A percentile compares a stretch with the other conserved stretches of the same genome.
Conservation (phyloP, 2,888 invertebrate genomes). For the Pristionchus entomophagus region DNA sequence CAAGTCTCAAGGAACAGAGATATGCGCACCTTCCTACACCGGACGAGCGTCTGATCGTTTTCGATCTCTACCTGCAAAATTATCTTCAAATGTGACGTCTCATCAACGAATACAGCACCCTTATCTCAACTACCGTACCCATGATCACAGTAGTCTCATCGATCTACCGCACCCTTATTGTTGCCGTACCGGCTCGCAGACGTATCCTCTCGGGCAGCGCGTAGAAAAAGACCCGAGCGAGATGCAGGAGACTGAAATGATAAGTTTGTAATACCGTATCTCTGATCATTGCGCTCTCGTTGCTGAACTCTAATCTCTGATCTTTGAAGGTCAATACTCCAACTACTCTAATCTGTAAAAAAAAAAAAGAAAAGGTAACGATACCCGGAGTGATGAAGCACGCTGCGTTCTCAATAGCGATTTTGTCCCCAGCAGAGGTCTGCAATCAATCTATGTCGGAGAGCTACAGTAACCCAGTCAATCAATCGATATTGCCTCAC, state of each 20-base stretch:
- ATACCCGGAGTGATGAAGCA: not conserved
- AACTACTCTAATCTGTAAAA: no score
- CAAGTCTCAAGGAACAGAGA: not conserved
- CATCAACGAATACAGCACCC: not conserved
- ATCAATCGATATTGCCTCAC: not conserved
- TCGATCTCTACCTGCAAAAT: not conserved
- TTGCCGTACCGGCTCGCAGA: not conserved
- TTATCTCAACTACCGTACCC: not conserved
- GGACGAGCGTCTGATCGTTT: not conserved
- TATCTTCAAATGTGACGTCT: not conserved
- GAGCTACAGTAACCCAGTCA: no score
- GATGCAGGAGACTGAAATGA: constrained; percentile 2
- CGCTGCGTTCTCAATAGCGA: constrained; percentile 21
- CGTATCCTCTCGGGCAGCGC: not conserved
- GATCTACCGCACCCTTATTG: not conserved
- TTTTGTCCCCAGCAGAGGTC: not conserved
- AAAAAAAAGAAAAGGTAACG: not conserved
- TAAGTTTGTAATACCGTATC: not conserved
- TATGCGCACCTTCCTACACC: not conserved
- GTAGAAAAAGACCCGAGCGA: constrained; percentile 10
- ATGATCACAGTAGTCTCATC: no score
- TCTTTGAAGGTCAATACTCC: no score
- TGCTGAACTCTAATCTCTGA: no score
- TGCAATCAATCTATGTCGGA: no score
- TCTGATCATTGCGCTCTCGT: no score